A percentile compares a stretch with the other conserved stretches of the same genome.
Conservation (phyloP, 1,140 invertebrate genomes). For the Grapholita molesta region DNA sequence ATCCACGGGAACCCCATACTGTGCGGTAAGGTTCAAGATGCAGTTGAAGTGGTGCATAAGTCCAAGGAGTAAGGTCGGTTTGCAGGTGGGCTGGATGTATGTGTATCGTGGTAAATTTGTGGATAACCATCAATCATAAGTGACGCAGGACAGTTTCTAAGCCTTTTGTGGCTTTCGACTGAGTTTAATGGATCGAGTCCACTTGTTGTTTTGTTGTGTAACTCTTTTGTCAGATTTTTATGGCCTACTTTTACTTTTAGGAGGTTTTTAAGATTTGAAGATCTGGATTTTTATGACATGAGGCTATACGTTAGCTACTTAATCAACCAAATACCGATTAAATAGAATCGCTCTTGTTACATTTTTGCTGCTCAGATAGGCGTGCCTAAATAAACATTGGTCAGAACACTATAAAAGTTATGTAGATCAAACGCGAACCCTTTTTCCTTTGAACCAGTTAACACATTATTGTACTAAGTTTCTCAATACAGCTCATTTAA, state of each 20-base stretch:
- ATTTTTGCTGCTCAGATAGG: too few species aligned
- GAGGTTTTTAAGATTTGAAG: not conserved
- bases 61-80: slow-evolving; percentile 21
- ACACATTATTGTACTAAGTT: too few species aligned
- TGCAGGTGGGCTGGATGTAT: slow-evolving; percentile 17
- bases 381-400: too few species aligned
- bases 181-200: not conserved
- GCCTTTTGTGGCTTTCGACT: slow-evolving; percentile 6
- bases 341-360: too few species aligned
- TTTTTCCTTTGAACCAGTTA: too few species aligned
- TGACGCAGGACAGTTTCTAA: slow-evolving; percentile 29
- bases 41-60: not conserved
- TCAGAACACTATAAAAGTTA: too few species aligned
- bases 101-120: not conserved
- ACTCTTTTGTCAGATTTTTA: not conserved
- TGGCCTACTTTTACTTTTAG: not conserved
- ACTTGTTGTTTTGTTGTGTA: not conserved
- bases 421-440: too few species aligned
- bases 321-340: too few species aligned
- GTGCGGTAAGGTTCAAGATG: not conserved
- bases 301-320: too few species aligned
- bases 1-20: slow-evolving; percentile 34
- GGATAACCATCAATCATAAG: slow-evolving; percentile 40
- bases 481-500: too few species aligned
- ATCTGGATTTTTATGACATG: too few species aligned